Conservation (phyloP, 2,888 invertebrate genomes). For the Amorpha juglandis region DNA sequence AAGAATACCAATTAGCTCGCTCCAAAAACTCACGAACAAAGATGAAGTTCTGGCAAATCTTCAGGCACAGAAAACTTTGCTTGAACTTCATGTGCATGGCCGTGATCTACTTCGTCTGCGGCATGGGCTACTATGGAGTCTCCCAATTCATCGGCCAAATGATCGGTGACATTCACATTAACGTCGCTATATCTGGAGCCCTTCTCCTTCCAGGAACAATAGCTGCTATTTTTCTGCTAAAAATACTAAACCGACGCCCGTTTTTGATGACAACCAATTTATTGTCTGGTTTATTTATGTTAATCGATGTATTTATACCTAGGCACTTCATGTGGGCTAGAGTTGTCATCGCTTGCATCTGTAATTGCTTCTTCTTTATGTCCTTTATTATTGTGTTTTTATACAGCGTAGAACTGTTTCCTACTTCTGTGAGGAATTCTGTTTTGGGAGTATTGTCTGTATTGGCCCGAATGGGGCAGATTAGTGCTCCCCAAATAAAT, state of each 20-base stretch:
- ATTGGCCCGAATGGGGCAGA: constrained; percentile 91
- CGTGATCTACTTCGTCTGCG: constrained; percentile 90
- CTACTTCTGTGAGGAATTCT: constrained; percentile 92
- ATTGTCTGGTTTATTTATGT: constrained; percentile 62
- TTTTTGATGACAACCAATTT: constrained; percentile 85
- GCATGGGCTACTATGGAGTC: constrained; percentile 93
- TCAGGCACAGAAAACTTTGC: constrained; percentile 77
- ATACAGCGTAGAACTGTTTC: constrained; percentile 93
- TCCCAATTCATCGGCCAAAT: constrained; percentile 90
- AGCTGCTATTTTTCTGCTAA: constrained; percentile 82
- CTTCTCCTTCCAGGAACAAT: constrained; percentile 87
- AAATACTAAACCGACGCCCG: constrained; percentile 84
- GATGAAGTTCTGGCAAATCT: constrained; percentile 64
- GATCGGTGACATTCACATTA: constrained; percentile 90
- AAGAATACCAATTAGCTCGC: constrained; percentile 46
- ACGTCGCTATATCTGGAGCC: constrained; percentile 89
- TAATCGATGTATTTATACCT: constrained; percentile 56
- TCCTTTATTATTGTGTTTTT: constrained; percentile 93
- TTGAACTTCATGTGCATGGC: constrained; percentile 87
- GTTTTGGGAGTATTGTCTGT: constrained; percentile 92
- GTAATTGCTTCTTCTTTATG: constrained; percentile 90
- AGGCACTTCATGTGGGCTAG: constrained; percentile 65
- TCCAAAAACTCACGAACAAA: constrained; percentile 35
- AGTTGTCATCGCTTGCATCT: constrained; percentile 86
- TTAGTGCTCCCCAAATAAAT: constrained; percentile 90